Base-by-base conservation (phyloP, 1,140 invertebrate species). In the Rhyzopertha dominica region DNA sequence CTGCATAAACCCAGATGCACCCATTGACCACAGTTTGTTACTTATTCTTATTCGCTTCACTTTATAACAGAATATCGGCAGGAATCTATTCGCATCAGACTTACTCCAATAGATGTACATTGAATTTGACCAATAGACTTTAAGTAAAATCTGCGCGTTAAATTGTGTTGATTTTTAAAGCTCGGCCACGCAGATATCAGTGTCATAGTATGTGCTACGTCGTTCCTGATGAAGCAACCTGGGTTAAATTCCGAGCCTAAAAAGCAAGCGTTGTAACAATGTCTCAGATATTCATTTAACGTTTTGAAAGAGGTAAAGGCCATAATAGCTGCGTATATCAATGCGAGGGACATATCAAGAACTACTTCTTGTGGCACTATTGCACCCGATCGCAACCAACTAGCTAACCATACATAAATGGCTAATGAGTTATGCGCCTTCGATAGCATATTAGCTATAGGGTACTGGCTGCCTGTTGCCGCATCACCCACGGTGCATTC, bases 331-430 rank as follows among this genome's bases (percentile, higher is more conserved):
- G 34, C 34, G 23, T 36, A 36, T 20, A 36, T 36, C 5, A 43
- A 14, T 8, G 41, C 41, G 4, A 34, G 8, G 4, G 41, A 43
- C 16, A 25, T 17, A 36, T 43, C 41, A n/a, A 22, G 12, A 8
- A 43, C 41, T 7, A 36, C 22, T 36, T 43, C 41, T 22, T 23
- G 5, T 8, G 41, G 41, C 17, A 18, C 24, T 12, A 23, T 8
- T 16, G 41, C 41, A 7, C 41, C 41, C 9, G 41, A 16, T 22
- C 41, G 8, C 13, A 36, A 35, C 41, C 29, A 43, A 35, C 36
- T 10, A 7, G 31, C 31, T 8, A 43, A 16, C 41, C 41, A 35
- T 8, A 14, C 20, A 36, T 35, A 18, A 7, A 43, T 35, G 8
- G 29, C 12, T 10, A 14, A n/a, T n/a, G 41, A 18, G 22, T 43